Evolutionary conservation across 2,797 vertebrate species (phyloP).

Genomic region (Poecilia gillii): DNA sequence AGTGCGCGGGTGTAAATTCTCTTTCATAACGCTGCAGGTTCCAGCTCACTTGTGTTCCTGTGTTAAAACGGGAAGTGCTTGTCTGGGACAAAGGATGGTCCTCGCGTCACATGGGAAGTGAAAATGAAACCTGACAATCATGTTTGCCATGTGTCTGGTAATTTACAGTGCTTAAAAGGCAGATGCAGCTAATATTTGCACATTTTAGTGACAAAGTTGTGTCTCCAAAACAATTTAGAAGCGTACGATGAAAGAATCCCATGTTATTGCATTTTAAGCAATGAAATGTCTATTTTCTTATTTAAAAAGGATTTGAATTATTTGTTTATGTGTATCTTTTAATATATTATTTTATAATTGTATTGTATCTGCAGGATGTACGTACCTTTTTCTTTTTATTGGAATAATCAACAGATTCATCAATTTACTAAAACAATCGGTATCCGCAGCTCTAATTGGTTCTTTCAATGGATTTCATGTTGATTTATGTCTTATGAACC

Average conservation of each 20-base stretch:
- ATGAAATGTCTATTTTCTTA: too few relatives aligned
- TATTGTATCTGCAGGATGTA: too few relatives aligned
- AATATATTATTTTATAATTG: too few relatives aligned
- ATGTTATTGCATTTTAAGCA: too few relatives aligned
- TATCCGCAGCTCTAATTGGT: background rate
- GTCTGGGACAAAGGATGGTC: constrained; percentile 26
- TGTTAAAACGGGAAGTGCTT: constrained; percentile 49
- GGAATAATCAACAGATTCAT: too few relatives aligned
- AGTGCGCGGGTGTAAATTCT: background rate
- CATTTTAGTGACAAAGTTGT: background rate
- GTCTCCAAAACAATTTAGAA: too few relatives aligned
- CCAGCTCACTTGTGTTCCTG: background rate
- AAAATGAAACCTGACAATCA: constrained; percentile 42
- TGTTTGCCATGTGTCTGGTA: constrained; percentile 13
- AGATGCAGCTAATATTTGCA: background rate
- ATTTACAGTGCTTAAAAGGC: constrained; percentile 13
- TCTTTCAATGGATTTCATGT: background rate
- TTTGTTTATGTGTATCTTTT: too few relatives aligned
- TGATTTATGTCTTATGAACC: background rate
- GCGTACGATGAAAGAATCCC: too few relatives aligned
- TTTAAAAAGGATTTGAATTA: too few relatives aligned
- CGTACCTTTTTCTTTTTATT: too few relatives aligned
- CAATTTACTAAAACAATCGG: too few relatives aligned
- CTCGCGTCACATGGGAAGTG: constrained; percentile 52
- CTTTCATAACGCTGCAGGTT: background rate